Evolutionary conservation across 2,113 vertebrate genomes (phyloP), one percentile per base, ranked within the genome.

Genomic region (Myocastor coypus): DNA sequence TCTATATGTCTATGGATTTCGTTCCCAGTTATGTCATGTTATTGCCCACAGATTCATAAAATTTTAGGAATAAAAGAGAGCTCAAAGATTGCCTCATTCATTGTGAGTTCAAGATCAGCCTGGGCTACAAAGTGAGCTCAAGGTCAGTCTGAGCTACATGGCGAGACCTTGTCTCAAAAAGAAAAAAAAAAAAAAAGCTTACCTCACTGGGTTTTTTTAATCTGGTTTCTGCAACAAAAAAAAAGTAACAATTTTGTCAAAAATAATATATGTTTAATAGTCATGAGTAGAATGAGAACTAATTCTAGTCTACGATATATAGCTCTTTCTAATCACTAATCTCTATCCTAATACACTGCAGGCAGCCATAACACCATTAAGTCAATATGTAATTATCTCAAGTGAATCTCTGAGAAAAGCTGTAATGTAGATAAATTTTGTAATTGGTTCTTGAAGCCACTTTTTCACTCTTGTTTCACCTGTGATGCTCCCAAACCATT

Each of bases 211-310:
- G 14, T 86, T 94, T 81, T 92, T 32, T 64, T 46, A 85, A 93
- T 63, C n/a, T 37, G 24, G 2, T 46, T 89, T 94, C 66, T 64
- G n/a, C 46, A 5, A 75, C 73, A 94, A 85, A 34, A 82, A 94
- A 83, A 80, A 89, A 93, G 85, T 26, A 84, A 83, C 17, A 84
- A 66, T 64, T 80, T 78, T 87, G 12, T 95, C 37, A 91, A 91
- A 59, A 91, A 83, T 42, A 42, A 75, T 28, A 26, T 13, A 75
- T 42, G 37, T 26, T 75, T 42, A 88, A 63, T 30, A 87, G 64
- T 50, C 42, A 87, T 85, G 28, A 9, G 3, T 6, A 88, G 24
- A 89, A 85, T 16, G 46, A 88, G 40, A 92, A 64, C 34, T 93
- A 14, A 89, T 42, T 30, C 17, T 82, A 92, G 81, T 84, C 50